phyloP scores from a whole-genome alignment of 2,113 vertebrate species.

The Sitta europaea region DNA sequence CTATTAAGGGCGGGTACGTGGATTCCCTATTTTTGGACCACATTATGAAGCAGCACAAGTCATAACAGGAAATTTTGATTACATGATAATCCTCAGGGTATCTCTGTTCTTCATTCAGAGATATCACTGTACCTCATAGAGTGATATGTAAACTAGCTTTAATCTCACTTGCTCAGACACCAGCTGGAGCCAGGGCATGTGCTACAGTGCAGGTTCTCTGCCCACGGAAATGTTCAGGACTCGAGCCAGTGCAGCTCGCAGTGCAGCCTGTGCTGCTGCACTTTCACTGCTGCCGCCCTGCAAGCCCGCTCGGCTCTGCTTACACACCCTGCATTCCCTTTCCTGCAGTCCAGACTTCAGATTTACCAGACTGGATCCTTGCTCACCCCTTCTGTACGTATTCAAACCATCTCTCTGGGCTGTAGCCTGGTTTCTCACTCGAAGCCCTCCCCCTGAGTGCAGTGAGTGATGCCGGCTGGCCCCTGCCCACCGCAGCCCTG shows the following conservation, averaged over 20 bases:
- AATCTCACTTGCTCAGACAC: conserved; percentile 43
- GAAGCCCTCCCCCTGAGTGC: background rate
- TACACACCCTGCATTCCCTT: background rate
- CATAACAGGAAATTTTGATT: conserved; percentile 47
- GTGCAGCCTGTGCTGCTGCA: background rate
- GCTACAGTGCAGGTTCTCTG: conserved; percentile 11
- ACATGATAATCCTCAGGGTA: conserved; percentile 35
- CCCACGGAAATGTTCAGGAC: background rate
- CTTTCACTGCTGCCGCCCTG: background rate
- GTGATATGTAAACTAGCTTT: conserved; percentile 49
- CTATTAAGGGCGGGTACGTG: background rate
- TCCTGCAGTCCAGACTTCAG: background rate
- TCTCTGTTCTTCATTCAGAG: conserved; percentile 42
- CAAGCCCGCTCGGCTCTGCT: background rate
- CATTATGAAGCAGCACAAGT: conserved; percentile 61
- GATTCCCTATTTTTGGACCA: conserved; percentile 57
- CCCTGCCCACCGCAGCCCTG: background rate
- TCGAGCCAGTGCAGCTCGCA: background rate
- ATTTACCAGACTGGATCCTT: background rate
- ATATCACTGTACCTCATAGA: conserved; percentile 1
- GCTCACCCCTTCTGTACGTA: background rate
- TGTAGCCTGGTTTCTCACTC: background rate
- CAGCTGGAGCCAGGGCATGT: conserved; percentile 27
- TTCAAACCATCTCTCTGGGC: background rate
- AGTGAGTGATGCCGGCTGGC: background rate